A percentile compares a stretch with the other conserved stretches of the same genome.
These are phyloP conservation scores for Protonibea diacanthus DNA, from an alignment of 2,797 vertebrate genomes.

Conservation along the genomic window DNA sequence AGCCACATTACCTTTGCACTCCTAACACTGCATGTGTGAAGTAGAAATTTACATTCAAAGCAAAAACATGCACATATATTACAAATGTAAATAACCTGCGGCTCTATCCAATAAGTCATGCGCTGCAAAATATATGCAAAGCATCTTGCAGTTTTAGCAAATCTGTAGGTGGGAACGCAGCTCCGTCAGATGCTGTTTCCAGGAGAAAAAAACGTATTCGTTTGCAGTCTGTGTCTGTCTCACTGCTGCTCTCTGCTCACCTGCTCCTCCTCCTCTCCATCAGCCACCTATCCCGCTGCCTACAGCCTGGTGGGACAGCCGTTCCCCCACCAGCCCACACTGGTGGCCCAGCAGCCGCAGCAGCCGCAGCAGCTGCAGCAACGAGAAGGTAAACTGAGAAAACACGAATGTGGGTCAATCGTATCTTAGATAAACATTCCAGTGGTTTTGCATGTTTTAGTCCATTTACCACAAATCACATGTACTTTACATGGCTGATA, in stretches of 20 bases:
- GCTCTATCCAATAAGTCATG: constrained; percentile 45
- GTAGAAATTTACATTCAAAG: constrained; percentile 38
- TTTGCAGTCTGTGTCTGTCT: constrained; percentile 28
- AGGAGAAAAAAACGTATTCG: constrained; percentile 22
- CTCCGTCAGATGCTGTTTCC: constrained; percentile 53
- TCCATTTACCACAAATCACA: constrained; percentile 13
- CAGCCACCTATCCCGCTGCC: constrained; percentile 95
- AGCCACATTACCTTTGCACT: constrained; percentile 28
- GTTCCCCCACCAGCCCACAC: constrained; percentile 92
- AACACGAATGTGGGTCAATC: constrained; percentile 5
- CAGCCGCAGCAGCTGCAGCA: constrained; percentile 92
- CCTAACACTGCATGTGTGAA: constrained; percentile 42
- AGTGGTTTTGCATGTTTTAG: constrained; percentile 17
- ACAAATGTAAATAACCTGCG: constrained; percentile 48
- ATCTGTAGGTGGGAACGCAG: constrained; percentile 45
- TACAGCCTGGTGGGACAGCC: constrained; percentile 94
- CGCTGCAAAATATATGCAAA: constrained; percentile 41
- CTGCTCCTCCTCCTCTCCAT: constrained; percentile 55
- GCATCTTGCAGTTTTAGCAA: constrained; percentile 31
- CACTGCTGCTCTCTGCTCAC: constrained; percentile 37
- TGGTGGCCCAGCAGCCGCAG: constrained; percentile 91
- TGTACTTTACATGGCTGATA: constrained; percentile 1
- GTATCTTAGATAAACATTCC: constrained; percentile 36
- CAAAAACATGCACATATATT: constrained; percentile 61
- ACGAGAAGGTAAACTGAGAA: constrained; percentile 87